Evolutionary conservation across 2,113 vertebrate genomes (phyloP).

Genomic region (Elephantulus edwardii): DNA sequence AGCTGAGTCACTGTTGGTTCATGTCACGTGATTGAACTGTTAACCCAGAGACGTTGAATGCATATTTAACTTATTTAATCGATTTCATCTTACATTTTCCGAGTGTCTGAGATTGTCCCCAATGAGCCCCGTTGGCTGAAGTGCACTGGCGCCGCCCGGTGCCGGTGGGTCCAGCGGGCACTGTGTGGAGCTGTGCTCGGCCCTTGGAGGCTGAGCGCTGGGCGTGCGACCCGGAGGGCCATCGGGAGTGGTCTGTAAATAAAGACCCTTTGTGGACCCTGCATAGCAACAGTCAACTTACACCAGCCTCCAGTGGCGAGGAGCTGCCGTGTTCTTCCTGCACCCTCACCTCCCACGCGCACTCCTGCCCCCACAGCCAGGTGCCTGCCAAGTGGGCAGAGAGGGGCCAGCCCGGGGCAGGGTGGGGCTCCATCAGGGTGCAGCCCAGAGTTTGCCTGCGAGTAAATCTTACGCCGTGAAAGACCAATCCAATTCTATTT

Average conservation of each 20-base stretch:
- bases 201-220: constrained; percentile 80
- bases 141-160: constrained; percentile 61
- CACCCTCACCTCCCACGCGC: not conserved
- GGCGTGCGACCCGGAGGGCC: constrained; percentile 81
- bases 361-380: not conserved
- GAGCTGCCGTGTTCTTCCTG: not conserved
- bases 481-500: constrained; percentile 92
- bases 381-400: too few relatives aligned
- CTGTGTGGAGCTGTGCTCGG: constrained; percentile 80
- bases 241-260: constrained; percentile 88
- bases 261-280: constrained; percentile 86
- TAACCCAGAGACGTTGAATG: constrained; percentile 81
- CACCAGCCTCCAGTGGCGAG: not conserved
- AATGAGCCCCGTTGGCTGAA: too few relatives aligned
- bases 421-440: not conserved
- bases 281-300: constrained; percentile 78
- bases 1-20: constrained; percentile 81
- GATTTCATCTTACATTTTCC: too few relatives aligned
- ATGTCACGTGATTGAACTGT: constrained; percentile 76
- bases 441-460: constrained; percentile 62
- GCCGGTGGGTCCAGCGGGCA: constrained; percentile 76
- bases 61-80: constrained; percentile 87
- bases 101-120: too few relatives aligned
- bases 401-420: too few relatives aligned
- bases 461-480: constrained; percentile 91